Base-by-base conservation (phyloP, 64 coral and sea anemone genomes). In the Catalaphyllia jardinei region DNA sequence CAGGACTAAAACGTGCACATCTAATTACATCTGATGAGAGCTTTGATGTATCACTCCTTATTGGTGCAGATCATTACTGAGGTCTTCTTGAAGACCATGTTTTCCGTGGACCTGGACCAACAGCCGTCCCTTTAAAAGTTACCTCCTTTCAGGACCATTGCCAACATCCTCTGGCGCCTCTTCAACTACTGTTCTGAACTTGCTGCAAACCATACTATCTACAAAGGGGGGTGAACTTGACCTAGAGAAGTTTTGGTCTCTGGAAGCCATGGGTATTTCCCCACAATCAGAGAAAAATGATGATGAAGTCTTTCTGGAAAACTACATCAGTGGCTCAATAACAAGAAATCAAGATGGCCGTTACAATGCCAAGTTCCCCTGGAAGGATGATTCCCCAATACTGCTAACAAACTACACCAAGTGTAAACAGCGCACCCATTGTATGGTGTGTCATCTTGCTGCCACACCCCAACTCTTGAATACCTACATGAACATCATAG, bases 31-130 rank as follows among this genome's bases (percentile, higher is more conserved):
- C 79, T n/a, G 71, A 74, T 83, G 89, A 79, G 63, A 91, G 67
- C 71, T 84, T 91, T 85, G 71, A 91, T 4, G 55, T 91, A 8
- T 81, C 73, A 18, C 55, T 91, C 4, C 72, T 91, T 10, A 83
- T 91, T 62, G 89, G 89, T 33, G 89, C 69, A 3, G 79, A 91
- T 63, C 82, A 92, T 11, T 92, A 86, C 79, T 92, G 89, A 73
- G 89, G 78, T 39, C 22, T 92, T 30, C 69, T 92, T 65, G 29
- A 86, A 71, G 82, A 86, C n/a, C 29, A 65, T n/a, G 46, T 71
- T 39, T 72, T 86, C 64, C 83, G 61, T 35, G 83, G 83, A 46
- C 62, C 8, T 3, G 83, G 83, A 52, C 62, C 83, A 46, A 86
- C 83, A 42, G 83, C 62, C 28, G 62, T 80, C 4, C 55, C 52